These are phyloP conservation scores for Stigmatopora nigra DNA, from an alignment of 2,113 vertebrate genomes.

Conservation along the genomic window DNA sequence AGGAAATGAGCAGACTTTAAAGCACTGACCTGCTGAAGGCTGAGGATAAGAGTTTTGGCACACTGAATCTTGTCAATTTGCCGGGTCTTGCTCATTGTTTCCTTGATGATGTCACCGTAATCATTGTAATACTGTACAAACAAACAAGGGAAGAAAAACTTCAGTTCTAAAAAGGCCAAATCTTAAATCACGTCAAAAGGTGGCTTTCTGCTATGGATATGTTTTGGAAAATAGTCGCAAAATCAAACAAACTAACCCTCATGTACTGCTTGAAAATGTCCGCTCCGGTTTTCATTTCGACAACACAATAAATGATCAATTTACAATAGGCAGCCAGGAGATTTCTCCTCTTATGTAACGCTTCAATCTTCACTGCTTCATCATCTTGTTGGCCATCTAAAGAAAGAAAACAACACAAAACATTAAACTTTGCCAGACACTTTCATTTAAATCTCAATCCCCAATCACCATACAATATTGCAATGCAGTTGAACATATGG, in stretches of 20 bases:
- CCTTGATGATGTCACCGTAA: conserved; percentile 98
- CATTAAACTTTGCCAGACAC: neutral
- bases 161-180: neutral
- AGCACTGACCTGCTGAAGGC: conserved; percentile 90
- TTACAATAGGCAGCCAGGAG: conserved; percentile 97
- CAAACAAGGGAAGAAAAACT: conserved; percentile 4
- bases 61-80: conserved; percentile 99
- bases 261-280: conserved; percentile 99
- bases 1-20: neutral
- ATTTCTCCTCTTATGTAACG: conserved; percentile 96
- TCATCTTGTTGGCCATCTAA: conserved; percentile 97
- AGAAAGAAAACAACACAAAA: neutral
- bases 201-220: neutral
- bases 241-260: conserved; percentile 76
- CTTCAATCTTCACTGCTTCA: conserved; percentile 97
- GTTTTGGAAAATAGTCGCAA: neutral
- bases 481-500: neutral
- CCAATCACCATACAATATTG: neutral
- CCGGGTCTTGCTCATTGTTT: conserved; percentile 98
- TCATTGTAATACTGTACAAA: conserved; percentile 93
- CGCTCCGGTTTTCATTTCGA: conserved; percentile 95
- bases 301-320: conserved; percentile 97
- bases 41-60: conserved; percentile 98
- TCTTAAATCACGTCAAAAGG: neutral
- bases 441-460: neutral